A percentile compares a stretch with the other conserved stretches of the same genome.
phyloP scores from a whole-genome alignment of 2,113 vertebrate genomes.

The Caretta caretta region DNA sequence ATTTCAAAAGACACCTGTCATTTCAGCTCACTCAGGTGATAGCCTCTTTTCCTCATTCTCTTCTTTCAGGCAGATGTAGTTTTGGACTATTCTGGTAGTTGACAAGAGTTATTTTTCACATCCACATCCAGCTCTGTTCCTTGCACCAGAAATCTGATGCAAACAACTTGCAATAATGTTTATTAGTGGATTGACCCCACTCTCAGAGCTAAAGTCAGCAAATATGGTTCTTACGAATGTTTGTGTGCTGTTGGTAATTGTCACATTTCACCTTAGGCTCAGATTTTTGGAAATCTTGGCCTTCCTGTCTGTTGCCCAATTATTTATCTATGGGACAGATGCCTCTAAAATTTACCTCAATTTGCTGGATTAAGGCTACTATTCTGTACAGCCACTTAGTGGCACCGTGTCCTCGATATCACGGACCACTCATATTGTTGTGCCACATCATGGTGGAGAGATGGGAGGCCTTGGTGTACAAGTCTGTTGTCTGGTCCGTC shows the following conservation, averaged over 20 bases:
- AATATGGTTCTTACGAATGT: background rate
- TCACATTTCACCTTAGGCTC: background rate
- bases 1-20: background rate
- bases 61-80: background rate
- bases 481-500: too few species aligned
- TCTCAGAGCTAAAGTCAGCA: background rate
- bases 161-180: rapidly evolving
- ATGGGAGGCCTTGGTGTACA: background rate
- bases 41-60: background rate
- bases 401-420: background rate
- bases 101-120: background rate
- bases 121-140: background rate
- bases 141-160: background rate
- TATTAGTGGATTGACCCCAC: background rate
- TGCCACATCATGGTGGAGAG: background rate
- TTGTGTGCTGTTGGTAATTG: background rate
- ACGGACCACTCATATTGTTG: background rate
- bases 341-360: background rate
- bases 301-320: background rate
- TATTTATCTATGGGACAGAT: background rate
- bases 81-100: background rate
- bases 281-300: background rate
- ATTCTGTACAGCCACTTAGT: background rate
- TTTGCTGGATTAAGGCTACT: background rate
- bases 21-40: background rate